Conservation (phyloP, 2,888 invertebrate species). For the Phymatocera aterrima region DNA sequence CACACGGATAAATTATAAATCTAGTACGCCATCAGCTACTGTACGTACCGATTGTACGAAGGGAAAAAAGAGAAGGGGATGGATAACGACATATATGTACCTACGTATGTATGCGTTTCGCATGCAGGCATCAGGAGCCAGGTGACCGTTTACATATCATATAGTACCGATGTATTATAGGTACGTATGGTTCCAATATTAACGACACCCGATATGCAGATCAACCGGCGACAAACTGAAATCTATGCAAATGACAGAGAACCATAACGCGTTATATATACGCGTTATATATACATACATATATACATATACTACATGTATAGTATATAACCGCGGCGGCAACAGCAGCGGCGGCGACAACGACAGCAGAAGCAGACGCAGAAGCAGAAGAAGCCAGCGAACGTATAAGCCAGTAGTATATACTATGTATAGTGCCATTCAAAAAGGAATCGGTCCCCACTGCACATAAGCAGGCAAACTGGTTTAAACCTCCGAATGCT, state of each 20-base stretch:
- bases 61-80: neutral
- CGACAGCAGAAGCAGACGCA: too few relatives aligned
- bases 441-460: slow-evolving; percentile 57
- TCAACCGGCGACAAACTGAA: slow-evolving; percentile 61
- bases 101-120: neutral
- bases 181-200: slow-evolving; percentile 69
- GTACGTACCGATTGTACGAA: too few relatives aligned
- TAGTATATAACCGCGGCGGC: too few relatives aligned
- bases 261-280: too few relatives aligned
- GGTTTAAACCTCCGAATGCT: slow-evolving; percentile 47
- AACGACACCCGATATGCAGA: slow-evolving; percentile 74
- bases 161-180: too few relatives aligned
- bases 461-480: slow-evolving; percentile 29
- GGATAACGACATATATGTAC: neutral
- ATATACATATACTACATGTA: too few relatives aligned
- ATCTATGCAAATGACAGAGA: slow-evolving; percentile 70
- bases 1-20: too few relatives aligned
- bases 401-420: slow-evolving; percentile 10
- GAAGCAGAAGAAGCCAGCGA: too few relatives aligned
- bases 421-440: slow-evolving; percentile 34
- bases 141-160: slow-evolving; percentile 1
- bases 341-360: too few relatives aligned
- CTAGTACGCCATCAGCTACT: too few relatives aligned
- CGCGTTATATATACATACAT: neutral
- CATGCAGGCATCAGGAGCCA: too few relatives aligned